Percentiles rank a stretch among this genome's conserved stretches.
Evolutionary conservation across 2,113 vertebrate species (phyloP).

Genomic region (Phalacrocorax brasilianus): DNA sequence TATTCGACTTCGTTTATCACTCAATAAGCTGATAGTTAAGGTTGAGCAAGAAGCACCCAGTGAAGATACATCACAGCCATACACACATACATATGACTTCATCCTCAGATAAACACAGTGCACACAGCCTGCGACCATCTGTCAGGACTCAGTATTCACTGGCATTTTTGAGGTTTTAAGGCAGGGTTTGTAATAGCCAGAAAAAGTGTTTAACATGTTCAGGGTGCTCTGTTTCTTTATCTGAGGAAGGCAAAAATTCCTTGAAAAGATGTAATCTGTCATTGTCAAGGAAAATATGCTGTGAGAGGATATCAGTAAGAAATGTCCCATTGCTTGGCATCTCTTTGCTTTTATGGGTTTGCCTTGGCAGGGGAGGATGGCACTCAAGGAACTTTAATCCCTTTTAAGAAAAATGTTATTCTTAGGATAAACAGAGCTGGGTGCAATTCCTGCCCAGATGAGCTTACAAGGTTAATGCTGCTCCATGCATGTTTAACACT

Average conservation of each 20-base stretch:
- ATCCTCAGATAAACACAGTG: background rate
- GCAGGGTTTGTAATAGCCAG: background rate
- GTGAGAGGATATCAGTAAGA: background rate
- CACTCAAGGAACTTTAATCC: background rate
- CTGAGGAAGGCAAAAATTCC: background rate
- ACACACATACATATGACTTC: background rate
- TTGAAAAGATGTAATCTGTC: background rate
- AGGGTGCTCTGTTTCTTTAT: background rate
- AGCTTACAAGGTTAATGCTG: background rate
- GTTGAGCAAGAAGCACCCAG: background rate
- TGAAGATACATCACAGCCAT: background rate
- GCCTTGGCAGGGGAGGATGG: background rate
- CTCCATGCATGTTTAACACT: background rate
- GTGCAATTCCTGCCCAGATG: background rate
- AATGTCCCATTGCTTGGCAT: background rate
- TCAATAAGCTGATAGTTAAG: background rate
- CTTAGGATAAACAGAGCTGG: conserved; percentile 18
- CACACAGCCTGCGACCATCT: background rate
- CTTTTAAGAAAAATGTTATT: conserved; percentile 10
- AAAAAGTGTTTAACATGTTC: background rate
- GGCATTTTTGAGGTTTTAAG: background rate
- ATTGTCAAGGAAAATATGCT: background rate
- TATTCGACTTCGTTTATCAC: background rate
- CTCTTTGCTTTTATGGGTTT: background rate
- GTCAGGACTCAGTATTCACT: background rate